These are phyloP conservation scores for Tiliqua scincoides DNA, from an alignment of 2,113 vertebrate species.

Conservation along the genomic window DNA sequence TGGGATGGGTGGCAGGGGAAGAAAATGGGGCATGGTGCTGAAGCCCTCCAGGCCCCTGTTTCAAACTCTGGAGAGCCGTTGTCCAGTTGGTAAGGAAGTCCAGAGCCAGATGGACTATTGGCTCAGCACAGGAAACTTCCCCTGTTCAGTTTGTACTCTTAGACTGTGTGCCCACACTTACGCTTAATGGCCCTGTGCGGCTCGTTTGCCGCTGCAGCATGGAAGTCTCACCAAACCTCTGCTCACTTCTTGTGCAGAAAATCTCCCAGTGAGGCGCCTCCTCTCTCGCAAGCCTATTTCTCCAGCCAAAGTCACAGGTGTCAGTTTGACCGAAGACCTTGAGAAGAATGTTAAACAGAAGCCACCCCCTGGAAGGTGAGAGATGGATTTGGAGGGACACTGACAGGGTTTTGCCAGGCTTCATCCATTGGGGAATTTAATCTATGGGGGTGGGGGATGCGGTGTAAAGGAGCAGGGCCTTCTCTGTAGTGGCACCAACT, in stretches of 20 bases:
- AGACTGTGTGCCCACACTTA: neutral
- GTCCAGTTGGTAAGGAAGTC: too few species aligned
- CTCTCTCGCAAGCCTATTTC: conserved; percentile 55
- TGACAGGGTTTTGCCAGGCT: neutral
- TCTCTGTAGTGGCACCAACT: too few species aligned
- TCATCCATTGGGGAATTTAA: neutral
- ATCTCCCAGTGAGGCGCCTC: conserved; percentile 42
- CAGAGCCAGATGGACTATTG: neutral
- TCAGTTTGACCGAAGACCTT: conserved; percentile 57
- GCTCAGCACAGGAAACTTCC: too few species aligned
- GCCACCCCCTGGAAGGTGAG: conserved; percentile 51
- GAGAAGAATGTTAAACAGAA: conserved; percentile 43
- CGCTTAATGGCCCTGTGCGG: neutral
- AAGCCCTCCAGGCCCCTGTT: too few species aligned
- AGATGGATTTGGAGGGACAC: neutral
- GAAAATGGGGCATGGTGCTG: too few species aligned
- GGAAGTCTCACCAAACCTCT: neutral
- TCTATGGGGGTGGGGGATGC: too few species aligned
- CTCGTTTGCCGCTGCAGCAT: neutral
- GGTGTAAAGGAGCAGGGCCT: too few species aligned
- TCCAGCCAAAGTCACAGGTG: conserved; percentile 57
- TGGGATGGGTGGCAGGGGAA: too few species aligned
- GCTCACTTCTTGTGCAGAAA: conserved; percentile 52
- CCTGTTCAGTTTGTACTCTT: neutral
- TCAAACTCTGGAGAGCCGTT: too few species aligned